A percentile compares a stretch with the other conserved stretches of the same genome.
Conservation (phyloP, 2,113 vertebrate species). For the Octodon degus region DNA sequence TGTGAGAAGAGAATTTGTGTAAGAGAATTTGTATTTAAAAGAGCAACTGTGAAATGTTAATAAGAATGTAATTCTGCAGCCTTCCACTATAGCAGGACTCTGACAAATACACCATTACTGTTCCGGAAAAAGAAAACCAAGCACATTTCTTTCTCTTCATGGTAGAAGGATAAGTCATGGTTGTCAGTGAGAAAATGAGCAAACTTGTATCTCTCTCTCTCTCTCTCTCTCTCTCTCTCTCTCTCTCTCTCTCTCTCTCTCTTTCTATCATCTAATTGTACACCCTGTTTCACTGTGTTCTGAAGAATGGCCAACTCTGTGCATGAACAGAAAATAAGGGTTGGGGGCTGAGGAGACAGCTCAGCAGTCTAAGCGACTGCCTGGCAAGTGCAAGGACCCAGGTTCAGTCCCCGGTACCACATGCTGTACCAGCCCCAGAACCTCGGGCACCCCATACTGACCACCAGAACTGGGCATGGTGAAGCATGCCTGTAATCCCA, state of each 20-base stretch:
- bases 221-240: no score
- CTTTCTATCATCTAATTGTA: neutral
- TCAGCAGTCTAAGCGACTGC: no score
- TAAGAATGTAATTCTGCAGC: slow-evolving; percentile 38
- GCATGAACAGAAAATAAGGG: neutral
- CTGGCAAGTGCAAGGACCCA: no score
- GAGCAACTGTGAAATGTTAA: neutral
- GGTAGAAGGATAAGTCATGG: neutral
- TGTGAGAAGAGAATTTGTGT: neutral
- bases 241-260: neutral
- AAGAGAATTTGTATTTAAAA: slow-evolving; percentile 41
- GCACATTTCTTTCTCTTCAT: neutral
- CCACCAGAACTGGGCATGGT: no score
- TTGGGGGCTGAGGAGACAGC: neutral
- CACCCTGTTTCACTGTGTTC: neutral
- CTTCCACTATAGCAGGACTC: neutral
- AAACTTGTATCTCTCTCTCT: neutral
- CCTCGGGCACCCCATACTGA: no score
- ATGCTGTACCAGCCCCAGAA: no score
- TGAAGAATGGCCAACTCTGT: neutral
- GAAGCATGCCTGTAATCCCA: no score
- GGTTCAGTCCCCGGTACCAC: no score
- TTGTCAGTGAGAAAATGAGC: neutral
- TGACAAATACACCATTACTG: neutral
- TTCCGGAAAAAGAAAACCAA: slow-evolving; percentile 41